Evolutionary conservation across 1,140 invertebrate species (phyloP).

Genomic region (Rhynchophorus ferrugineus): DNA sequence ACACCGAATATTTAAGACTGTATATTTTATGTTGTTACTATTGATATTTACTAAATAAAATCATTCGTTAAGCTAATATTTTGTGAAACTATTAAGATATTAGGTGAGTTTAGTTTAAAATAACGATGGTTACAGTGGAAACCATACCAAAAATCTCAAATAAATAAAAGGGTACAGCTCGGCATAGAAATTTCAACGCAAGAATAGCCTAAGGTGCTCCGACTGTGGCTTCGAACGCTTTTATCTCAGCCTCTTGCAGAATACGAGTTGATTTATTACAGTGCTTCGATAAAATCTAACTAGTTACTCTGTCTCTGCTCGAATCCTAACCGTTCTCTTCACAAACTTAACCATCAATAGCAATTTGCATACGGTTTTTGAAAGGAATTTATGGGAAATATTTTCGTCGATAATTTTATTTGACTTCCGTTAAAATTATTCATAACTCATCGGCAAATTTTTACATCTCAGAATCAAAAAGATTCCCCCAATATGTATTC

Average conservation of each 20-base stretch:
- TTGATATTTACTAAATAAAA: too few species aligned
- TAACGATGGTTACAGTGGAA: too few species aligned
- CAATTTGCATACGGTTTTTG: conserved; percentile 18
- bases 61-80: too few species aligned
- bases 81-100: too few species aligned
- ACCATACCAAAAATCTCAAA: too few species aligned
- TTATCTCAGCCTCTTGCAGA: conserved; percentile 36
- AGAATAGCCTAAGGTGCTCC: conserved; percentile 36
- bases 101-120: too few species aligned
- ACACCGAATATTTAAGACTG: too few species aligned
- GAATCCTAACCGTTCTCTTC: conserved; percentile 22
- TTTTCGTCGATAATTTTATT: conserved; percentile 1
- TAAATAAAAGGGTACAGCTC: conserved; percentile 37
- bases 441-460: neutral
- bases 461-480: neutral
- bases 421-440: neutral
- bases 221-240: conserved; percentile 34
- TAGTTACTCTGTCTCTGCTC: conserved; percentile 29
- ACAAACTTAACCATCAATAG: conserved; percentile 26
- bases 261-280: conserved; percentile 37
- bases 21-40: too few species aligned
- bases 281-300: conserved; percentile 34
- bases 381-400: conserved; percentile 4
- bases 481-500: neutral
- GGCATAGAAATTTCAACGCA: conserved; percentile 29